Base-by-base conservation (phyloP, 2,113 vertebrate genomes). In the Delphinapterus leucas region DNA sequence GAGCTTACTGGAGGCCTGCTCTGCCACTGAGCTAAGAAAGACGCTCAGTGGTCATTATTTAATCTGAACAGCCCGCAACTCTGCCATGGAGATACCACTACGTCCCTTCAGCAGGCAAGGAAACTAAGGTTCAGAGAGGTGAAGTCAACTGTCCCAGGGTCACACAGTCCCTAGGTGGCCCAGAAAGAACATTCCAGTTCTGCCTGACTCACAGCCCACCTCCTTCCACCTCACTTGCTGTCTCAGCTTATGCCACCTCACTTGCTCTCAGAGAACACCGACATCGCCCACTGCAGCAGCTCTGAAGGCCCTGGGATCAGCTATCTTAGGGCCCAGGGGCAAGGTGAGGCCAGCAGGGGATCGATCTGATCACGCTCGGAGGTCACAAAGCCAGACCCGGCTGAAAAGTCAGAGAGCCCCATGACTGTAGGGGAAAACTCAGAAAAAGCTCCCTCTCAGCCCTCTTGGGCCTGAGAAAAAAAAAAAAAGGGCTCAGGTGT, bases 281-380 rank as follows among this genome's bases (percentile, higher is more conserved):
- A 47, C 0, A 2, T 1, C 4, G 0, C 5, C 25, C 47, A n/a
- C 61, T 20, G 0, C 1, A 3, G 18, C 4, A 41, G 2, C 26
- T 71, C n/a, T 10, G 4, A 3, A 47, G 47, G 31, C 21, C 60
- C 36, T 80, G 2, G 0, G 11, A 31, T 79, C 26, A 74, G 33
- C n/a, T 6, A 11, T 23, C 63, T 14, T 11, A 83, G 65, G 28
- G 36, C 1, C n/a, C 67, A 38, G 23, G 55, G 15, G 3, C 28
- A 36, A 36, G 21, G 31, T 0, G 33, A 8, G 31, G 38, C 7
- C n/a, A 49, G 36, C 2, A 11, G 76, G 41, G 41, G 6, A 67
- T 5, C 18, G 1, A 41, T 5, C 12, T 20, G 0, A 1, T 41
- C 38, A 13, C 8, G 14, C 6, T 33, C 58, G 79, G 15, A 26